Conservation (phyloP, 2,888 invertebrate species). For the Rhyacophila evoluta region DNA sequence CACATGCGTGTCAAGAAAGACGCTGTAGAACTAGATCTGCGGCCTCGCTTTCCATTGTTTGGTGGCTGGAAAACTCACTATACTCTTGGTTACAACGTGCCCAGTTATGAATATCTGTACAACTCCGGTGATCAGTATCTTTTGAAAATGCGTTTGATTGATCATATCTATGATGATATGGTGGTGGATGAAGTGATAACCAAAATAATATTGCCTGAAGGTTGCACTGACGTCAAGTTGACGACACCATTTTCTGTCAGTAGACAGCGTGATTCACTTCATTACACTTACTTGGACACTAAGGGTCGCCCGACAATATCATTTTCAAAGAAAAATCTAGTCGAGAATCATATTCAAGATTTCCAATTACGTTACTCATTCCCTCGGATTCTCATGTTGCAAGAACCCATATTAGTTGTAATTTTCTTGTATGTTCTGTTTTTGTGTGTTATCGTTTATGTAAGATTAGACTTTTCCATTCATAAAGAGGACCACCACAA, state of each 20-base stretch:
- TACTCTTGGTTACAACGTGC: conserved; percentile 96
- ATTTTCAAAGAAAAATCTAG: conserved; percentile 85
- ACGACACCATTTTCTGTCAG: conserved; percentile 85
- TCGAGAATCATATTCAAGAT: conserved; percentile 96
- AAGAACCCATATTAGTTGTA: conserved; percentile 93
- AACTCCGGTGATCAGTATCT: conserved; percentile 83
- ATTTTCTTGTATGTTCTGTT: conserved; percentile 91
- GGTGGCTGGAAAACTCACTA: conserved; percentile 99
- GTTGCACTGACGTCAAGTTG: conserved; percentile 84
- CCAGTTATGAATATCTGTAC: conserved; percentile 95
- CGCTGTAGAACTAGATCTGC: conserved; percentile 94
- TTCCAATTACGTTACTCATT: conserved; percentile 92
- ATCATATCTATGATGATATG: conserved; percentile 98
- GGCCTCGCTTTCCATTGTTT: conserved; percentile 96
- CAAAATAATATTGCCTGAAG: conserved; percentile 94
- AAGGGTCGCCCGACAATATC: conserved; percentile 91
- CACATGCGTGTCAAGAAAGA: conserved; percentile 90
- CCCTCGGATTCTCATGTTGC: conserved; percentile 86
- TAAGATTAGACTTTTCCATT: conserved; percentile 96
- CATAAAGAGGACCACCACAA: conserved; percentile 75
- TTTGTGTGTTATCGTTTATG: conserved; percentile 91
- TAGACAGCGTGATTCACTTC: conserved; percentile 79
- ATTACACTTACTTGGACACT: conserved; percentile 95
- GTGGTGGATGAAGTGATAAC: conserved; percentile 90
- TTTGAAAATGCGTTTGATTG: conserved; percentile 93